These are phyloP conservation scores for Sisyra nigra DNA, from an alignment of 2,888 invertebrate species.

Conservation along the genomic window DNA sequence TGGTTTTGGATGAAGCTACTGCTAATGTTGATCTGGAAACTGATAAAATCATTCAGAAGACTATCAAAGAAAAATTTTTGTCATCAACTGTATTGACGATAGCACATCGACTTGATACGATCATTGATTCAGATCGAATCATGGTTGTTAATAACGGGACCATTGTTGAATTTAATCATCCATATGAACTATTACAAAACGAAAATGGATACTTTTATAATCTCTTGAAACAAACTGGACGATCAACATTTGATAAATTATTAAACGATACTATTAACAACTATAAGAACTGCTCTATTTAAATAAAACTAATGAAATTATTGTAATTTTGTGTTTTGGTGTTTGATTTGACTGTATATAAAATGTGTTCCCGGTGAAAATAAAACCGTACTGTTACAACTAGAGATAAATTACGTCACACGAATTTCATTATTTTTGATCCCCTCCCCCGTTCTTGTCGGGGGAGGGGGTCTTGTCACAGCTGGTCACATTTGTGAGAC, in stretches of 20 bases:
- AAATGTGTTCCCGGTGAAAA: too few relatives aligned
- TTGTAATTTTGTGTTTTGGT: too few relatives aligned
- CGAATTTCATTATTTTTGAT: too few relatives aligned
- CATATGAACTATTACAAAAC: conserved; percentile 47
- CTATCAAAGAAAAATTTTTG: conserved; percentile 73
- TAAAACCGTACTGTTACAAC: too few relatives aligned
- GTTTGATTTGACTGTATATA: too few relatives aligned
- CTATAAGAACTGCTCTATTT: too few relatives aligned
- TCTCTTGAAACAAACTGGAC: conserved; percentile 53
- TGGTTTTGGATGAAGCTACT: conserved; percentile 78
- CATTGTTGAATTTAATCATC: conserved; percentile 67
- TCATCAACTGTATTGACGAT: conserved; percentile 83
- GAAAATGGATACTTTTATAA: conserved; percentile 45
- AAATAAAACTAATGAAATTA: too few relatives aligned
- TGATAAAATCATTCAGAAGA: conserved; percentile 76
- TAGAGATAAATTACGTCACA: too few relatives aligned
- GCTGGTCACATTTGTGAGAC: too few relatives aligned
- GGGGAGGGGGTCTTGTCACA: too few relatives aligned
- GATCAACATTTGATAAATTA: conserved; percentile 28
- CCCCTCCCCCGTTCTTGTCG: too few relatives aligned
- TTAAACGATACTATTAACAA: too few relatives aligned
- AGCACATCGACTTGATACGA: conserved; percentile 84
- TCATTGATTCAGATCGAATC: conserved; percentile 77
- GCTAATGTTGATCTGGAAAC: conserved; percentile 85
- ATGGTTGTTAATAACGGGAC: conserved; percentile 66